phyloP scores from a whole-genome alignment of 2,797 vertebrate genomes.

The Pangasius krempfi region DNA sequence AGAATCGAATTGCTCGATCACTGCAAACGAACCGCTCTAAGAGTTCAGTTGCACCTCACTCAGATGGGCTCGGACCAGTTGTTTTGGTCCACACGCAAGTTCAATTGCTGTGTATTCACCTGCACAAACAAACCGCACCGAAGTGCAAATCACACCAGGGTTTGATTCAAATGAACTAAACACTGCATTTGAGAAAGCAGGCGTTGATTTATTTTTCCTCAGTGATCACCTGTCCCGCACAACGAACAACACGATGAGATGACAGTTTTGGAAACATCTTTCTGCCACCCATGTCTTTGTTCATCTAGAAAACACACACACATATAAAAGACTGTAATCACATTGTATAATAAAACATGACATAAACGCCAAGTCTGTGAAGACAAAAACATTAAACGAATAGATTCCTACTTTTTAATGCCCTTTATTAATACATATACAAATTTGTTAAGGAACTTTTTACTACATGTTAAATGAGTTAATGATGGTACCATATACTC shows the following conservation, averaged over 20 bases:
- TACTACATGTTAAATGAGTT: not conserved
- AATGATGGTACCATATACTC: slow-evolving; percentile 77
- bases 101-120: no score
- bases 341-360: not conserved
- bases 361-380: not conserved
- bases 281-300: slow-evolving; percentile 66
- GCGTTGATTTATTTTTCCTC: not conserved
- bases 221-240: slow-evolving; percentile 74
- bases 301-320: slow-evolving; percentile 68
- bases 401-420: not conserved
- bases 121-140: not conserved
- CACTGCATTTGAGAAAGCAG: not conserved
- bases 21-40: not conserved
- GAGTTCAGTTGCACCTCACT: not conserved
- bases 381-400: not conserved
- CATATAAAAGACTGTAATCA: not conserved
- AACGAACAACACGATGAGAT: slow-evolving; percentile 66
- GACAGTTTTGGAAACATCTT: slow-evolving; percentile 66
- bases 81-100: not conserved
- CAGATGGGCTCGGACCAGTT: not conserved
- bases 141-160: not conserved
- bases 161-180: not conserved
- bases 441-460: not conserved
- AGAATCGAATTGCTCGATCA: not conserved
- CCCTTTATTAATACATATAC: not conserved